Percentiles rank a stretch among this genome's conserved stretches.
Evolutionary conservation across 2,797 vertebrate genomes (phyloP).

Genomic region (Steatocranus sp.): DNA sequence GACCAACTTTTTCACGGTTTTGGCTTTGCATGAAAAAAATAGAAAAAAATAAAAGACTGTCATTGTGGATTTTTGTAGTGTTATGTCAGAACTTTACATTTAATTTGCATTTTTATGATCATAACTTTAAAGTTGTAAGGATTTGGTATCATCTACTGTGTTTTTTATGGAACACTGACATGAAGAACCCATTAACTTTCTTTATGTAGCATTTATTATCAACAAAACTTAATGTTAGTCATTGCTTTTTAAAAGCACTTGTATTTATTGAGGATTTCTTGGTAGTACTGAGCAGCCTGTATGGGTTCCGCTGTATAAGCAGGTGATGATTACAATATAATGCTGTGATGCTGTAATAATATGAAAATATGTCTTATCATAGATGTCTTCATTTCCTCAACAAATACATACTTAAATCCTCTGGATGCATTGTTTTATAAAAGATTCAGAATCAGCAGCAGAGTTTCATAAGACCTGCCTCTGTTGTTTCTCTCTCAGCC

Average conservation of each 20-base stretch:
- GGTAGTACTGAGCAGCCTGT: background rate
- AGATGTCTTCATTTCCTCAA: background rate
- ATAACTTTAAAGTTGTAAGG: background rate
- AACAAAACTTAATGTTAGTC: background rate
- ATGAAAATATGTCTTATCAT: background rate
- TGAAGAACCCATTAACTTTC: fast-evolving
- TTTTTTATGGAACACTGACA: background rate
- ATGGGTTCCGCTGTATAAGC: background rate
- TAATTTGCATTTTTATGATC: background rate
- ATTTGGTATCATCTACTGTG: background rate
- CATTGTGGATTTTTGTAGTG: background rate
- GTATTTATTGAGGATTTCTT: background rate
- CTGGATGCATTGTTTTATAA: background rate
- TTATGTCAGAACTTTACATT: background rate
- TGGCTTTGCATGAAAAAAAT: background rate
- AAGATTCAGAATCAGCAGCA: background rate
- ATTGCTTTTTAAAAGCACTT: background rate
- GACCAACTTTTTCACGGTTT: background rate
- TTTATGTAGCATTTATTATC: background rate
- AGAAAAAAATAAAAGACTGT: background rate
- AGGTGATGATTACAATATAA: background rate
- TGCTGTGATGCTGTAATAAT: background rate
- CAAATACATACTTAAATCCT: background rate
- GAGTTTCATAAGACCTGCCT: background rate
- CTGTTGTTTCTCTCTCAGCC: slow-evolving; percentile 67